Evolutionary conservation across 2,888 invertebrate species (phyloP).

Genomic region (Xanthorhoe designata): DNA sequence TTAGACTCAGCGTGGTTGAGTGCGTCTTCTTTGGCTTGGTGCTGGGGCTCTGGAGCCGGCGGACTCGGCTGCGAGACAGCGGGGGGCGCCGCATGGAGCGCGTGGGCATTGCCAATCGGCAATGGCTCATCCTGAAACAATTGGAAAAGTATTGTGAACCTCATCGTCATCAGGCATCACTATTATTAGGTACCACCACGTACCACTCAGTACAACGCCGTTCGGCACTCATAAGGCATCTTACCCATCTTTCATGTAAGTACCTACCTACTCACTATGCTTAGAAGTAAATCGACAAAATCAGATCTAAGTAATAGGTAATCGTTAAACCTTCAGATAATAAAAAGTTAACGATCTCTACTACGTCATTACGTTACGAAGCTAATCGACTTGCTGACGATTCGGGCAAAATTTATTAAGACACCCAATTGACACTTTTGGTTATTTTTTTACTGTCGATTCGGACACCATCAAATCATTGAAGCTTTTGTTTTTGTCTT

Average conservation of each 20-base stretch:
- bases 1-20: slow-evolving; percentile 79
- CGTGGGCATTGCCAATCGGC: slow-evolving; percentile 78
- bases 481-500: no score
- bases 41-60: slow-evolving; percentile 51
- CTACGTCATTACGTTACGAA: slow-evolving; percentile 26
- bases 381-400: no score
- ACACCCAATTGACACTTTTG: no score
- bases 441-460: no score
- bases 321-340: background rate
- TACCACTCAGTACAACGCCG: no score
- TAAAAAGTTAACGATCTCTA: slow-evolving; percentile 4
- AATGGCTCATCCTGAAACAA: slow-evolving; percentile 72
- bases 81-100: slow-evolving; percentile 66
- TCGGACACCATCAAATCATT: no score
- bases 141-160: background rate
- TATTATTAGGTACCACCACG: no score
- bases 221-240: no score
- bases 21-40: slow-evolving; percentile 69
- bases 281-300: background rate
- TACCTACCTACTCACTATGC: no score
- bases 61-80: slow-evolving; percentile 50
- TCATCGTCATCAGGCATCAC: no score
- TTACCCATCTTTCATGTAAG: no score
- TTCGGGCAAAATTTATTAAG: no score
- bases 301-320: background rate